Evolutionary conservation across 2,888 invertebrate genomes (phyloP).

Genomic region (Taenaris catops): DNA sequence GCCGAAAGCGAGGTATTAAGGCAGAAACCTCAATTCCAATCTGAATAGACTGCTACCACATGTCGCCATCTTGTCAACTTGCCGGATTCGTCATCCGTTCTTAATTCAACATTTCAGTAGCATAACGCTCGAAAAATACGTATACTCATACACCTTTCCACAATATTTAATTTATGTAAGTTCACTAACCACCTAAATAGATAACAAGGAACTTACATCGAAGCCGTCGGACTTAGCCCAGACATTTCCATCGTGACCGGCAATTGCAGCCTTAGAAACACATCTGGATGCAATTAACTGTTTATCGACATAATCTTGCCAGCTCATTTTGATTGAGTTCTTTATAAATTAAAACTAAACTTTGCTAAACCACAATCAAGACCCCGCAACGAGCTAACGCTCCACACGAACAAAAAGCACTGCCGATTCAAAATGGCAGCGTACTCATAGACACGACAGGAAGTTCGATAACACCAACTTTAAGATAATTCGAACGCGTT

Average conservation of each 20-base stretch:
- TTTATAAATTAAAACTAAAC: conserved; percentile 75
- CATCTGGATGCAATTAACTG: conserved; percentile 97
- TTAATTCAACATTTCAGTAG: conserved; percentile 15
- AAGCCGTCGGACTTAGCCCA: conserved; percentile 97
- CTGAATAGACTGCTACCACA: conserved; percentile 59
- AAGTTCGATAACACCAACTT: conserved; percentile 47
- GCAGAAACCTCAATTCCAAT: conserved; percentile 33
- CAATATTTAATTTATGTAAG: too few species aligned
- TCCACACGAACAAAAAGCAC: conserved; percentile 80
- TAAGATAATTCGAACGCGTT: conserved; percentile 25
- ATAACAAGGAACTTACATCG: conserved; percentile 86
- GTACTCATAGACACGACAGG: conserved; percentile 62
- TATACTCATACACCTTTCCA: not conserved
- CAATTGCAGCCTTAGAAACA: conserved; percentile 96
- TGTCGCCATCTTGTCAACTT: conserved; percentile 79
- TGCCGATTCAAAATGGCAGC: conserved; percentile 78
- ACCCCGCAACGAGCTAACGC: conserved; percentile 76
- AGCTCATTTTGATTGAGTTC: conserved; percentile 90
- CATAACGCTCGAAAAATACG: too few species aligned
- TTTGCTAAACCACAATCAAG: conserved; percentile 69
- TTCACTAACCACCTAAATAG: conserved; percentile 47
- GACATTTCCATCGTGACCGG: conserved; percentile 96
- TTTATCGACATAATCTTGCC: conserved; percentile 99
- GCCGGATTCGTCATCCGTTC: conserved; percentile 65
- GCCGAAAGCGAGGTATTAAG: not conserved